A percentile compares a stretch with the other conserved stretches of the same genome.
Evolutionary conservation across 2,888 invertebrate species (phyloP).

Genomic region (Kuschelorhynchus macadamiae): DNA sequence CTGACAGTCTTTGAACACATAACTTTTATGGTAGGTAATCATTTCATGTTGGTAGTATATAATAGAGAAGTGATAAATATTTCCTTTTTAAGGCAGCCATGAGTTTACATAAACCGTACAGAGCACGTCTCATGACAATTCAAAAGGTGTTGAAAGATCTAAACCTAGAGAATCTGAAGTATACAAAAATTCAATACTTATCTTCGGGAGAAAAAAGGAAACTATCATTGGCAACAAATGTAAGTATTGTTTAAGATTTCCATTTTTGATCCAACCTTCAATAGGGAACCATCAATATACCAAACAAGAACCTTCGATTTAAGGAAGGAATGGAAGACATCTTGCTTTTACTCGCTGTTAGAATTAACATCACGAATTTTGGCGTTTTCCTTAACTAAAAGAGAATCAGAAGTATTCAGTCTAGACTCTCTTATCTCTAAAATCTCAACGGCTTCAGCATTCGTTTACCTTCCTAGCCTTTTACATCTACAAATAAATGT

Average conservation of each 20-base stretch:
- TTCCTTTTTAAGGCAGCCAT: constrained; percentile 76
- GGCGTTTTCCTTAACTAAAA: too few species aligned
- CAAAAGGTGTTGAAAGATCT: constrained; percentile 75
- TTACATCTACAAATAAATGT: too few species aligned
- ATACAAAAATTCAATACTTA: constrained; percentile 81
- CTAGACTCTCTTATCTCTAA: too few species aligned
- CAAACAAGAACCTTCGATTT: too few species aligned
- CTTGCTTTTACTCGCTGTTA: too few species aligned
- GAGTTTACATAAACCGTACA: constrained; percentile 77
- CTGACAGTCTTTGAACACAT: constrained; percentile 87
- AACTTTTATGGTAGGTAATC: constrained; percentile 82
- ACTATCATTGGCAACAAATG: constrained; percentile 83
- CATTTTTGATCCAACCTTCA: too few species aligned
- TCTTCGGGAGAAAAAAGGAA: constrained; percentile 93
- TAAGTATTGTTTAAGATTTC: constrained; percentile 48
- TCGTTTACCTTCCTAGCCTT: too few species aligned
- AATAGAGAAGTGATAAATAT: neutral
- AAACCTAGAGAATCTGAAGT: constrained; percentile 79
- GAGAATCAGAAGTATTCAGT: too few species aligned
- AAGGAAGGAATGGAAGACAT: too few species aligned
- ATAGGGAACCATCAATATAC: too few species aligned
- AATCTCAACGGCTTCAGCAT: too few species aligned
- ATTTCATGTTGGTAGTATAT: neutral
- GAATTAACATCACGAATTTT: too few species aligned
- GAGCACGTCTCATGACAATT: constrained; percentile 65